phyloP scores from a whole-genome alignment of 2,888 invertebrate species.

The Diaperis boleti region DNA sequence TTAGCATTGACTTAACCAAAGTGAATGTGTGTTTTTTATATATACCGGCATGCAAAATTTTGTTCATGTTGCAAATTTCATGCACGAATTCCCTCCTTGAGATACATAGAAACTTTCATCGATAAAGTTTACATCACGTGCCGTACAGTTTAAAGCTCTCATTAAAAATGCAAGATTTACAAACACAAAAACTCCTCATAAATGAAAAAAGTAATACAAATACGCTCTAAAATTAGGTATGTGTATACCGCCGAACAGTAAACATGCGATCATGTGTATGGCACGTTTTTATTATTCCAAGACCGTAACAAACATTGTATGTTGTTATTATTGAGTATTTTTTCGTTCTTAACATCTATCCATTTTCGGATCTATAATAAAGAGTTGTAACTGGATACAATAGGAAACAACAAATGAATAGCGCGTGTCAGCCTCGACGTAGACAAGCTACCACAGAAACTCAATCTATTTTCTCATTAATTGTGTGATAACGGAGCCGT shows the following conservation, averaged over 20 bases:
- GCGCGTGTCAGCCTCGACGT: constrained; percentile 47
- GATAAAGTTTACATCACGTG: constrained; percentile 18
- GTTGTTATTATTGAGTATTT: background rate
- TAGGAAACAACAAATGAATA: constrained; percentile 50
- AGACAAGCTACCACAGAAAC: constrained; percentile 53
- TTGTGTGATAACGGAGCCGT: constrained; percentile 61
- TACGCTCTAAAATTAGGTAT: background rate
- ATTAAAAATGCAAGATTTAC: constrained; percentile 16
- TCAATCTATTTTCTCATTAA: constrained; percentile 62
- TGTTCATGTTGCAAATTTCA: constrained; percentile 27
- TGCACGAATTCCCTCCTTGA: constrained; percentile 18
- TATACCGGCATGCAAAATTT: constrained; percentile 45
- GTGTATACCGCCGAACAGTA: background rate
- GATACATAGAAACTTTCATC: constrained; percentile 15
- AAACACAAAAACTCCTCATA: background rate
- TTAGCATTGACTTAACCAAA: constrained; percentile 43
- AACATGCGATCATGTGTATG: constrained; percentile 5
- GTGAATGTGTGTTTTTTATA: constrained; percentile 37
- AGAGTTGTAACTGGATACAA: constrained; percentile 41
- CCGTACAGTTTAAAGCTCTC: constrained; percentile 7
- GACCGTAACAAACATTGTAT: background rate
- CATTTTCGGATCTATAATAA: constrained; percentile 14
- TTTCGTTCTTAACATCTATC: background rate
- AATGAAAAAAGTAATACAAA: constrained; percentile 3
- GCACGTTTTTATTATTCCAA: background rate